These are phyloP conservation scores for Elgonia sp. DNA, from an alignment of 2,888 invertebrate genomes.

Conservation along the genomic window DNA sequence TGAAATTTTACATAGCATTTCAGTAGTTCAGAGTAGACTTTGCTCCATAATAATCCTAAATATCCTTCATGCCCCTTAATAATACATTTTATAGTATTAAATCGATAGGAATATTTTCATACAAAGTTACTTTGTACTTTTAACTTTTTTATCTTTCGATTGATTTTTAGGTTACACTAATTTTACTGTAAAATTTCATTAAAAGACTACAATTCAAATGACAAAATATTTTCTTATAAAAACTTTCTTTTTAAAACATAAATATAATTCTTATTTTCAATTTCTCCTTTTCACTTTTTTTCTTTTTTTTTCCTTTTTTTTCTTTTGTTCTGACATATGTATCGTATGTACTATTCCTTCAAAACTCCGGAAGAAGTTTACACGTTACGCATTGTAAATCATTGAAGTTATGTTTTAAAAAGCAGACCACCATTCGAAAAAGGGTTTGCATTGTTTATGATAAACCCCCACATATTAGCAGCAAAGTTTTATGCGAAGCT, in stretches of 20 bases:
- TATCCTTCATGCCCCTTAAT: conserved; percentile 62
- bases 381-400: conserved; percentile 31
- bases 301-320: neutral
- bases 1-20: conserved; percentile 61
- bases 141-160: conserved; percentile 28
- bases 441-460: conserved; percentile 57
- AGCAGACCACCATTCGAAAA: conserved; percentile 33
- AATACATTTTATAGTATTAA: conserved; percentile 49
- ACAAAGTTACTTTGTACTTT: conserved; percentile 29
- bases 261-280: too few relatives aligned
- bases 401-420: conserved; percentile 25
- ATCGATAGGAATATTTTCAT: conserved; percentile 45
- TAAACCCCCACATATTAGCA: conserved; percentile 46
- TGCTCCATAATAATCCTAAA: conserved; percentile 57
- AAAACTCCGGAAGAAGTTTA: conserved; percentile 13
- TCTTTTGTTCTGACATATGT: neutral
- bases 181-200: neutral
- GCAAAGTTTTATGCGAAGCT: conserved; percentile 53
- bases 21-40: conserved; percentile 53
- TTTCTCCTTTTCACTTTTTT: too few relatives aligned
- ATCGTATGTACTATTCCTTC: conserved; percentile 10
- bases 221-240: too few relatives aligned
- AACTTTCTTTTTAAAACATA: too few relatives aligned
- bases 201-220: neutral
- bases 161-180: conserved; percentile 37